Evolutionary conservation across 2,888 invertebrate genomes (phyloP), one percentile per base, ranked within the genome.

Genomic region (Drosophila subquinaria): DNA sequence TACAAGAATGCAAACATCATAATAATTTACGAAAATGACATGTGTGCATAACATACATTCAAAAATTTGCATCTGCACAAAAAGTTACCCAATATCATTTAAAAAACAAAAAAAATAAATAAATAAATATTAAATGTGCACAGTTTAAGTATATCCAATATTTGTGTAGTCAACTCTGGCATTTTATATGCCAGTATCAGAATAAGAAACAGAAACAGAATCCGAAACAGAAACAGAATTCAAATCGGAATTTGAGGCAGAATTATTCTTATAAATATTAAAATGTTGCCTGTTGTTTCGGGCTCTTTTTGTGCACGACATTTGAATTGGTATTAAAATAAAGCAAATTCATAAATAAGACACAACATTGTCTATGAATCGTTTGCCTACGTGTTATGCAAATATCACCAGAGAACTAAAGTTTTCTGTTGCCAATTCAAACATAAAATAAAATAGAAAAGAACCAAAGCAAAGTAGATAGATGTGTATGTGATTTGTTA

Each of bases 161-260:
- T 66, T 73, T 76, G 71, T 23, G 30, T 40, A 51, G 66, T 86
- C 82, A 86, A 89, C 89, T 86, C 84, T 89, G 89, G 82, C 87
- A 89, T 86, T 86, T 86, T 20, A 80, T 73, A 63, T 36, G 30
- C 57, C 63, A 67, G 62, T 48, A 51, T n/a, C 64, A 10, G 35
- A 40, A 48, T 30, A 2, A 5, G 30, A 30, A 30, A 20, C 33
- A 47, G 51, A 53, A 57, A 8, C 20, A n/a, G 48, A 57, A 47
- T 35, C 35, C 35, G 51, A 53, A 57, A 20, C 33, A 47, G 51
- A 53, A 57, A 5, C 20, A n/a, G 48, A 57, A 47, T 35, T 35
- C 35, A 48, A 53, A 57, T 10, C 20, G 13, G 48, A 57, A 59
- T 30, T 10, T 10, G 27, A 33, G 27, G 33, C 20, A 42, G 45